Base-by-base conservation (phyloP, 2,113 vertebrate species). In the Pygoscelis adeliae region DNA sequence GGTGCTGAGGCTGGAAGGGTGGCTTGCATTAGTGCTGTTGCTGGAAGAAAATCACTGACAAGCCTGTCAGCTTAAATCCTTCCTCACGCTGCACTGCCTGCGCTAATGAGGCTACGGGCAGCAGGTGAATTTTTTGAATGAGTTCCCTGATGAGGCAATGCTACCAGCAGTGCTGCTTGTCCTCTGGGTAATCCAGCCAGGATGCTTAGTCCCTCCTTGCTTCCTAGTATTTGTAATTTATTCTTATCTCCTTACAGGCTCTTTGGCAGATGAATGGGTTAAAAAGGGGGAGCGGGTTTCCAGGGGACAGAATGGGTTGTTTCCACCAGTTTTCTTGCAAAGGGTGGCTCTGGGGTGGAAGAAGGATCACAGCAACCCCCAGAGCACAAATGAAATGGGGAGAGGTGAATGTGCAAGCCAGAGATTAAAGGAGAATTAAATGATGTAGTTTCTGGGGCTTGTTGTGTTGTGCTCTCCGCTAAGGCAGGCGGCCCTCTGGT, bases 41-140 rank as follows among this genome's bases (percentile, higher is more conserved):
- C 94, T 94, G 82, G 87, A 80, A 93, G 78, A 67, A 76, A 96
- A 67, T 40, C 86, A 50, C 91, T 96, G 78, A 91, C 66, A 50
- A 80, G 72, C 84, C 74, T 63, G 89, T 94, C 95, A 80, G 84
- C 67, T 93, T 80, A 42, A 80, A 95, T 95, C 87, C 71, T 27
- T 90, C 89, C 85, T 94, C 74, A 77, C 13, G 50, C 91, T 83
- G 95, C 84, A 13, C 55, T 90, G 96, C 89, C 70, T 34, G 74
- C 1, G 34, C 74, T 91, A 96, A 97, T 65, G 85, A 91, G 87
- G 73, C 89, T 55, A 1, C 0, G 4, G 92, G 91, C 95, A 96
- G 95, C 95, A 95, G 95, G 93, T 95, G 94, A 42, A 94, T 61
- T 86, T 91, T 91, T 85, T 93, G 94, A 94, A 94, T 83, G 91